Evolutionary conservation across 2,888 invertebrate genomes (phyloP), one percentile per base, ranked within the genome.

Genomic region (Yponomeuta plumbellus): DNA sequence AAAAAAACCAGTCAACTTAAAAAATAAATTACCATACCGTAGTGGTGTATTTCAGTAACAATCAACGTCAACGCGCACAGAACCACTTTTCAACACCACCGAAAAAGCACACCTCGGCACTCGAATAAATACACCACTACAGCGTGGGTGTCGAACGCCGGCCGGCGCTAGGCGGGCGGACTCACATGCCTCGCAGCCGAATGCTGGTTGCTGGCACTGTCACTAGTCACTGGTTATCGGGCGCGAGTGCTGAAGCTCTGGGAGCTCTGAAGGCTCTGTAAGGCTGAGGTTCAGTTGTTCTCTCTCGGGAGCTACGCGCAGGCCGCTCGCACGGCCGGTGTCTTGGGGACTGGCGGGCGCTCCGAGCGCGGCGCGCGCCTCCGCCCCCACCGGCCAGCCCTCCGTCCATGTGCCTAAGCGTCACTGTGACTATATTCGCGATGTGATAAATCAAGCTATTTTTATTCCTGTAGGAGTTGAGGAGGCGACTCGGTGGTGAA

Each of bases 251-350:
- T 8, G 34, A 52, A 52, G 17, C 17, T 17, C 44, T 52, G 44
- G 44, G 76, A 74, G 75, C 74, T 80, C 82, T 81, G 76, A 82
- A 79, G 77, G 80, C 78, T 80, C 34, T 34, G 34, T 34, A 34
- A 34, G 34, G 34, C 80, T 68, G 65, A 69, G 69, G 34, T 8
- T 34, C 66, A 61, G 62, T 70, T 67, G 71, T 69, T 68, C 5
- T 34, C 34, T 34, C 34, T 34, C 34, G 69, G 75, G 74, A 74
- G 76, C 70, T 67, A 63, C 21, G 65, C 67, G 69, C 71, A 68
- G 67, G 89, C 89, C 89, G 90, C 84, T 87, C 90, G 79, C 88
- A 79, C 85, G 88, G 90, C 88, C 90, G 89, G 86, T 87, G 89
- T 88, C 86, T 88, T 85, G 86, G 84, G 89, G 88, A 91, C 91